Percentiles rank a stretch among this genome's conserved stretches.
Conservation (phyloP, 1,140 invertebrate genomes). For the Ganaspis sp. region DNA sequence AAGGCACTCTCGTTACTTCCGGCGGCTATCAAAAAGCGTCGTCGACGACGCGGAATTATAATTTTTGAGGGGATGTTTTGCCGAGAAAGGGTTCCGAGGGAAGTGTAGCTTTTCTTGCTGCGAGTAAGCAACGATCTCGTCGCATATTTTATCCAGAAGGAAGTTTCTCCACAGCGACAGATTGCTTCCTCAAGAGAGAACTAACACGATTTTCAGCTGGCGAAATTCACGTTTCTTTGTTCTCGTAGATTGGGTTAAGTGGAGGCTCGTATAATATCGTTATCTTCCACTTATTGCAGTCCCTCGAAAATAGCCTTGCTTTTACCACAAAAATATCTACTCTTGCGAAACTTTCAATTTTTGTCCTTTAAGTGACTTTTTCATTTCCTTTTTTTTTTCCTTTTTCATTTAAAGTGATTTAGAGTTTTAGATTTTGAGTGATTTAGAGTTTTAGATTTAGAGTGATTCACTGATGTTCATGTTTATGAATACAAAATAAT, state of each 20-base stretch:
- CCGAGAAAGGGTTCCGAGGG: slow-evolving; percentile 63
- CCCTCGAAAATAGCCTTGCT: neutral
- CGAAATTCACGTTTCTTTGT: slow-evolving; percentile 59
- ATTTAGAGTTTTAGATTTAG: too few species aligned
- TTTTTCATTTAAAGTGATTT: too few species aligned
- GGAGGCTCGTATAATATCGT: slow-evolving; percentile 38
- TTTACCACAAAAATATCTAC: neutral
- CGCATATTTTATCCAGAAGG: slow-evolving; percentile 64
- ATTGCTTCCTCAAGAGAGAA: slow-evolving; percentile 64
- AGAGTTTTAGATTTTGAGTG: too few species aligned
- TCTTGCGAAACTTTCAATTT: too few species aligned
- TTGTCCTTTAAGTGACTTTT: too few species aligned
- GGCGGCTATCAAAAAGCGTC: slow-evolving; percentile 57
- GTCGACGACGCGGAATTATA: slow-evolving; percentile 55
- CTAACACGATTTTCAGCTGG: slow-evolving; percentile 62
- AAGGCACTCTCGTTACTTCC: slow-evolving; percentile 62
- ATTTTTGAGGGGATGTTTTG: slow-evolving; percentile 61
- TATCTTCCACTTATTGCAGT: slow-evolving; percentile 22
- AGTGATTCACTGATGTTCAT: too few species aligned
- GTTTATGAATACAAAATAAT: too few species aligned
- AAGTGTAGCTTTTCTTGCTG: slow-evolving; percentile 38
- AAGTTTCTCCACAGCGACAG: slow-evolving; percentile 56
- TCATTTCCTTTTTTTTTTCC: too few species aligned
- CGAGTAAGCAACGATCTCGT: slow-evolving; percentile 56
- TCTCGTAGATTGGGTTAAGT: slow-evolving; percentile 54